phyloP scores from a whole-genome alignment of 1,140 invertebrate species.

The Antheraea pernyi region DNA sequence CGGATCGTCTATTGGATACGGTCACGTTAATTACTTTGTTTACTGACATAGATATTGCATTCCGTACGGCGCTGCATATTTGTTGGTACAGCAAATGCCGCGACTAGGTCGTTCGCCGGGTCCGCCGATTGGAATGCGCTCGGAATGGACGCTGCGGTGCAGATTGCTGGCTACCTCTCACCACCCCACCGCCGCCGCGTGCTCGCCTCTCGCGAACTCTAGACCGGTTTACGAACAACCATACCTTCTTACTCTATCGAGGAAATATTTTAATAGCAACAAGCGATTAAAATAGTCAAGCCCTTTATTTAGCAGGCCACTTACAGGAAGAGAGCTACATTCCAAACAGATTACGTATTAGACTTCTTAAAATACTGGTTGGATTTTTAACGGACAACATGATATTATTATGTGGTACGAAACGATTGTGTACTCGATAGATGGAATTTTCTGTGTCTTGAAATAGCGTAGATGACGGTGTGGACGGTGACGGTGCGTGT shows the following conservation, averaged over 20 bases:
- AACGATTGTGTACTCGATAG: background rate
- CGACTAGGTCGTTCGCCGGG: slow-evolving; percentile 44
- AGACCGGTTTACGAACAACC: slow-evolving; percentile 36
- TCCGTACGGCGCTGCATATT: slow-evolving; percentile 22
- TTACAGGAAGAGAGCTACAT: background rate
- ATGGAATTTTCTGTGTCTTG: slow-evolving; percentile 14
- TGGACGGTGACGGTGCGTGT: slow-evolving; percentile 15
- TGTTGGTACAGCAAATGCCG: slow-evolving; percentile 25
- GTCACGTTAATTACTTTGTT: slow-evolving; percentile 24
- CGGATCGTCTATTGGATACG: background rate
- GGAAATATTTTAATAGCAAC: slow-evolving; percentile 23
- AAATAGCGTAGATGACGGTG: slow-evolving; percentile 17
- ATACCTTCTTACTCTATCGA: slow-evolving; percentile 25
- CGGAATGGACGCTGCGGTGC: slow-evolving; percentile 47
- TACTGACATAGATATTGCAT: slow-evolving; percentile 28
- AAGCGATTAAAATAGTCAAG: slow-evolving; percentile 7
- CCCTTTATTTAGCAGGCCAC: slow-evolving; percentile 9
- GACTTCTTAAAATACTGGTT: background rate
- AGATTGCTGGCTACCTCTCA: slow-evolving; percentile 43
- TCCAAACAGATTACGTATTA: background rate
- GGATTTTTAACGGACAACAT: background rate
- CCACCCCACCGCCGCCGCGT: slow-evolving; percentile 21
- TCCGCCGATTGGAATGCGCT: slow-evolving; percentile 53
- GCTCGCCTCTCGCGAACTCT: slow-evolving; percentile 23
- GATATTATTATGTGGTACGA: background rate